A percentile compares a stretch with the other conserved stretches of the same genome.
phyloP scores from a whole-genome alignment of 1,140 invertebrate genomes.

The Epicauta chinensis region DNA sequence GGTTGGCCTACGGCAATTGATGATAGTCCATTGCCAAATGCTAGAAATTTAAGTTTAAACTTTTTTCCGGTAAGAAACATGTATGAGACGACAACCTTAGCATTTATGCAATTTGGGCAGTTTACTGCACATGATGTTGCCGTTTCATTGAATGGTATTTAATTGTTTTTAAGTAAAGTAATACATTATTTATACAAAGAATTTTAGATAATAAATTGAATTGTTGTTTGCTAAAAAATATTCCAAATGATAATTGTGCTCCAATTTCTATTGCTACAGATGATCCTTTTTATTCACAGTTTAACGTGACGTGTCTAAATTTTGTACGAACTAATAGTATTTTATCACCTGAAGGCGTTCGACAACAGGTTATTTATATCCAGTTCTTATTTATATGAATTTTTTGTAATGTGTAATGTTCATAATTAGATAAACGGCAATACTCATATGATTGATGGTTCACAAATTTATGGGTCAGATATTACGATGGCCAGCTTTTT shows the following conservation, averaged over 20 bases:
- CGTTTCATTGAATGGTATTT: background rate
- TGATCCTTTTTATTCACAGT: slow-evolving; percentile 54
- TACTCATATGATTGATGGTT: slow-evolving; percentile 74
- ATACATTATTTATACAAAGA: background rate
- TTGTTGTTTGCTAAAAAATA: slow-evolving; percentile 30
- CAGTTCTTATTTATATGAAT: no score
- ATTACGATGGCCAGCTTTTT: slow-evolving; percentile 49
- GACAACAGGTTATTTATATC: background rate
- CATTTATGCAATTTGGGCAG: slow-evolving; percentile 6
- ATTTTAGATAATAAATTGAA: background rate
- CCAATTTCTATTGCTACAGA: slow-evolving; percentile 57
- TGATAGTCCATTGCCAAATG: slow-evolving; percentile 1
- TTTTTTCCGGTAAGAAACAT: slow-evolving; percentile 2
- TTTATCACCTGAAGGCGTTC: background rate
- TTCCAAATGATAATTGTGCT: slow-evolving; percentile 53
- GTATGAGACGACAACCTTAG: background rate
- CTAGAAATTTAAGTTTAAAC: background rate
- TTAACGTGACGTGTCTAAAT: slow-evolving; percentile 13
- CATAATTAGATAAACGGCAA: background rate
- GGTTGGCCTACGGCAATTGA: slow-evolving; percentile 33
- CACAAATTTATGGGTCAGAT: slow-evolving; percentile 67
- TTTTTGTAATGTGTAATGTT: no score
- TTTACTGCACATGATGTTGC: slow-evolving; percentile 5
- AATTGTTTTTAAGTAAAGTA: background rate
- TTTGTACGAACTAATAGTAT: background rate